These are phyloP conservation scores for Ptilodon capucinus DNA, from an alignment of 2,888 invertebrate genomes.

Conservation along the genomic window DNA sequence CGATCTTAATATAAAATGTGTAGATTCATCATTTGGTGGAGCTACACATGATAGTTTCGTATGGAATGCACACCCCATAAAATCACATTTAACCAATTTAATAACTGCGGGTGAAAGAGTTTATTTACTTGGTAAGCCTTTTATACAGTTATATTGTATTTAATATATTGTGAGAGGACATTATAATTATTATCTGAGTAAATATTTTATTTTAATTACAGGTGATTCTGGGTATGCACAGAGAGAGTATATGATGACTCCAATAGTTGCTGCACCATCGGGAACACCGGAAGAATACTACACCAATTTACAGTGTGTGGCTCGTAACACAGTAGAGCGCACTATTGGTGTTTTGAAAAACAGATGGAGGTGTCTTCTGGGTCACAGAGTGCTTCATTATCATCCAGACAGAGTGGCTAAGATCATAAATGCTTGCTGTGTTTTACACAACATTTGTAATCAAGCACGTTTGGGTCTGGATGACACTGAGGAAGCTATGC, in stretches of 20 bases:
- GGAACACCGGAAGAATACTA: no score
- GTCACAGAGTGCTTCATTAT: constrained; percentile 4
- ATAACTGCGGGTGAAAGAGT: neutral
- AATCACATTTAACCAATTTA: constrained; percentile 7
- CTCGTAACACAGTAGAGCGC: neutral
- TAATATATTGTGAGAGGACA: no score
- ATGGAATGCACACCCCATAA: neutral
- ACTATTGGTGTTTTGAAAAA: constrained; percentile 1
- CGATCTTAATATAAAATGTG: constrained; percentile 3
- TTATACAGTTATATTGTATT: neutral
- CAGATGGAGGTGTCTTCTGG: neutral
- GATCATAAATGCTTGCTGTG: constrained; percentile 2
- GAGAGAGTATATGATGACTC: neutral
- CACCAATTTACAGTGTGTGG: no score
- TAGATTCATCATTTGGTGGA: no score
- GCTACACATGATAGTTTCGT: neutral
- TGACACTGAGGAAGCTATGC: no score
- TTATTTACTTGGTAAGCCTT: neutral
- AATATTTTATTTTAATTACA: no score
- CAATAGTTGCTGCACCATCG: neutral
- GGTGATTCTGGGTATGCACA: neutral
- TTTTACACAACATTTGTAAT: no score
- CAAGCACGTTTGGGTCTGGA: no score
- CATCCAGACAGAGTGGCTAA: constrained; percentile 6
- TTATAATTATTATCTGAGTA: no score